phyloP scores from a whole-genome alignment of 2,888 invertebrate species.

The Cheilosia impressa region DNA sequence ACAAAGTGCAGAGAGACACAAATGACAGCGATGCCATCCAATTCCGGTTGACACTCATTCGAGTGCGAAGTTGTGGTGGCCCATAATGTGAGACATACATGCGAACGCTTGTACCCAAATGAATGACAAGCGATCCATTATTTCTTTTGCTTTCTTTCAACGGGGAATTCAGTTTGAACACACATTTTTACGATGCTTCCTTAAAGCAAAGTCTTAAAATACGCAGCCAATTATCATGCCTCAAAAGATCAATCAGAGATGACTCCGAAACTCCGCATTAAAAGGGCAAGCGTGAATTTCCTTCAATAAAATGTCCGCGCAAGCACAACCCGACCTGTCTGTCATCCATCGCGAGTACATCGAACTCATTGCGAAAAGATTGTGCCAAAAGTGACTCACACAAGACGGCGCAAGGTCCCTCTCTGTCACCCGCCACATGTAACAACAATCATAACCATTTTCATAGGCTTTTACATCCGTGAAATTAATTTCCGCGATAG shows the following conservation, averaged over 20 bases:
- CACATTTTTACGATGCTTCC: conserved; percentile 9
- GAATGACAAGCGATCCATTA: conserved; percentile 43
- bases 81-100: neutral
- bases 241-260: conserved; percentile 23
- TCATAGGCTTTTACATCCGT: conserved; percentile 43
- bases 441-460: conserved; percentile 23
- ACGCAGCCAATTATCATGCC: conserved; percentile 24
- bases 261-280: neutral
- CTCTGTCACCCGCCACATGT: neutral
- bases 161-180: conserved; percentile 5
- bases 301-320: neutral
- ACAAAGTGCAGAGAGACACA: neutral
- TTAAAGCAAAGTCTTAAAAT: conserved; percentile 18
- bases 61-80: conserved; percentile 9
- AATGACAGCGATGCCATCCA: neutral
- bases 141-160: neutral
- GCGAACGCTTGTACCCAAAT: conserved; percentile 37
- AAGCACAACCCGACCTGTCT: neutral
- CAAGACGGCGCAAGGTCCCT: neutral
- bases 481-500: conserved; percentile 67
- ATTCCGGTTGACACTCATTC: conserved; percentile 15
- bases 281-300: conserved; percentile 31
- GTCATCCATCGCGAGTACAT: conserved; percentile 1
- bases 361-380: conserved; percentile 1
- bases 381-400: conserved; percentile 4